A percentile compares a stretch with the other conserved stretches of the same genome.
These are phyloP conservation scores for Rhinolophus sinicus DNA, from an alignment of 2,113 vertebrate species.

Conservation along the genomic window DNA sequence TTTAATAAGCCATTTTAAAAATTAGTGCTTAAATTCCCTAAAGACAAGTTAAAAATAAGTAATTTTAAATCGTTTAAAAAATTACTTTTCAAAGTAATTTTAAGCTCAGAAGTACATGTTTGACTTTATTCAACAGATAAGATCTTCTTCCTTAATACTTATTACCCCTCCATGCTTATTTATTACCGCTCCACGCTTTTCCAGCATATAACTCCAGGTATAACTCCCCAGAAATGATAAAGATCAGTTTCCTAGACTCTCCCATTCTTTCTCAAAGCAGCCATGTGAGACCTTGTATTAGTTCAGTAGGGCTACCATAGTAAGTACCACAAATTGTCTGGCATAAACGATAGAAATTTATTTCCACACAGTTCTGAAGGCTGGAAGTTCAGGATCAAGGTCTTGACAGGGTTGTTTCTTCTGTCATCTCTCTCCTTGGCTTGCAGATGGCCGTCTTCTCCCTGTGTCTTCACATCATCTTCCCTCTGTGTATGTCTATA, in stretches of 20 bases:
- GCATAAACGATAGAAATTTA: background rate
- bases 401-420: background rate
- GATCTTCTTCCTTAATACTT: background rate
- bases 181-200: background rate
- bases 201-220: too few species aligned
- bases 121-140: background rate
- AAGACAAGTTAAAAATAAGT: background rate
- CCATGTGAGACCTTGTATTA: background rate
- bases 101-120: background rate
- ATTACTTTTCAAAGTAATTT: background rate
- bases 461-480: background rate
- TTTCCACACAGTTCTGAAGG: background rate
- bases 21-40: background rate
- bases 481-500: background rate
- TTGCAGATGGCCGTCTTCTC: background rate
- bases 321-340: background rate
- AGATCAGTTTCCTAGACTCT: background rate
- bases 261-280: background rate
- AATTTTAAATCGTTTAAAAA: background rate
- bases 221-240: background rate
- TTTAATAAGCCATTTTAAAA: slow-evolving; percentile 9
- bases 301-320: background rate
- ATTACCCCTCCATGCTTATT: background rate
- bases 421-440: background rate
- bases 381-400: background rate